Percentiles rank a stretch among this genome's conserved stretches.
Conservation (phyloP, 2,797 vertebrate species). For the Spinibarbus caldwelli region DNA sequence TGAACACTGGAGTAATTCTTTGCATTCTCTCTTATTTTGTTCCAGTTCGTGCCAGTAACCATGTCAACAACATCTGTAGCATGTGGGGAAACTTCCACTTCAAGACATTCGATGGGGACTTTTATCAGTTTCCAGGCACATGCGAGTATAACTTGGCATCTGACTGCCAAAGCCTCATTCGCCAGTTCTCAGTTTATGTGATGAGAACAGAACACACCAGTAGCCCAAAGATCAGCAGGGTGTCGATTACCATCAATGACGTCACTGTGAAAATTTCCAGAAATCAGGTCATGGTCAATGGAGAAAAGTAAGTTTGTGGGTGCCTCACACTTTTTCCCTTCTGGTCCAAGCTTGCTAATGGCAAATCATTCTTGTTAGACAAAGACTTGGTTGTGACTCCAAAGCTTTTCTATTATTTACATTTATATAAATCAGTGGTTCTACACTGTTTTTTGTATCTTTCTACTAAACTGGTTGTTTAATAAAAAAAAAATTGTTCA, state of each 20-base stretch:
- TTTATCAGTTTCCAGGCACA: conserved; percentile 86
- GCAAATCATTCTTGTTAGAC: too few relatives aligned
- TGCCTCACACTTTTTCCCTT: too few relatives aligned
- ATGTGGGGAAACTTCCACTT: conserved; percentile 93
- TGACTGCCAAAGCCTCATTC: conserved; percentile 81
- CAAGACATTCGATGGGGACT: conserved; percentile 91
- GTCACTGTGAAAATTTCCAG: conserved; percentile 76
- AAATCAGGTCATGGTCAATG: conserved; percentile 75
- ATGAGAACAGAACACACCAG: conserved; percentile 69
- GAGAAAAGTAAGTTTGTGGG: conserved; percentile 77
- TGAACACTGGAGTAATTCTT: not conserved
- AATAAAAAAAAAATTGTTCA: too few relatives aligned
- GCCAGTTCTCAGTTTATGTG: conserved; percentile 88
- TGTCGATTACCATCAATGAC: conserved; percentile 83
- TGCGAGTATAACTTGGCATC: conserved; percentile 93
- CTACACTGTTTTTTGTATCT: too few relatives aligned
- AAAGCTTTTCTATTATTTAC: too few relatives aligned
- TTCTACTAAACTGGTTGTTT: too few relatives aligned
- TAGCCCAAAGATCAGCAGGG: conserved; percentile 75
- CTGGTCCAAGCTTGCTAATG: too few relatives aligned
- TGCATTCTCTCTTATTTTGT: not conserved
- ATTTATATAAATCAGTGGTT: too few relatives aligned
- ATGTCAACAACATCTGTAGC: conserved; percentile 90
- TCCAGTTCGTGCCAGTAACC: conserved; percentile 77
- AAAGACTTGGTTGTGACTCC: too few relatives aligned